Percentiles rank a stretch among this genome's conserved stretches.
Evolutionary conservation across 53 echinoderm and acorn worm genomes (phyloP).

Genomic region (Luidia sarsii): DNA sequence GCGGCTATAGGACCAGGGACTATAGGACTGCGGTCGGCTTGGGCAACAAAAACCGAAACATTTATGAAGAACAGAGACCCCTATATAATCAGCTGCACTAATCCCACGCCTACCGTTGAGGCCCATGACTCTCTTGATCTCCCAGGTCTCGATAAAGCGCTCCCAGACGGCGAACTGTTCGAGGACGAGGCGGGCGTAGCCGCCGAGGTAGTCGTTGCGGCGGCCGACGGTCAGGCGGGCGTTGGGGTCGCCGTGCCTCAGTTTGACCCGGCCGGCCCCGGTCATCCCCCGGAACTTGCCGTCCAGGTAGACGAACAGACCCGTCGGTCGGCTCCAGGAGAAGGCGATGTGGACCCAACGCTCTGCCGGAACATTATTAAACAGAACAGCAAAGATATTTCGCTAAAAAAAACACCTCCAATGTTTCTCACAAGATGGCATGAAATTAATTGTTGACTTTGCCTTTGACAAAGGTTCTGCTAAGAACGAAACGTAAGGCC

Average conservation of each 20-base stretch:
- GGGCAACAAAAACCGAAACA: too few species aligned
- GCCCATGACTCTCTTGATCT: slow-evolving; percentile 72
- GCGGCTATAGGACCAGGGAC: too few species aligned
- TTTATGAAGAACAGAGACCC: too few species aligned
- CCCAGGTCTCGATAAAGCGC: slow-evolving; percentile 74
- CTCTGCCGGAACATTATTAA: slow-evolving; percentile 21
- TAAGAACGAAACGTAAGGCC: too few species aligned
- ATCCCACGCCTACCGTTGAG: slow-evolving; percentile 73
- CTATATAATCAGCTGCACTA: too few species aligned
- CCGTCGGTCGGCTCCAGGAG: slow-evolving; percentile 63
- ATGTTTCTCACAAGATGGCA: too few species aligned
- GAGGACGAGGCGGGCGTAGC: slow-evolving; percentile 65
- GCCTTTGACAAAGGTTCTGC: too few species aligned
- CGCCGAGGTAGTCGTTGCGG: slow-evolving; percentile 88
- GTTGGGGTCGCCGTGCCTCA: slow-evolving; percentile 75
- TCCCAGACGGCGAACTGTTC: slow-evolving; percentile 83
- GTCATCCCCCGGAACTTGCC: slow-evolving; percentile 65
- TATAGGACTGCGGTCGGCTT: too few species aligned
- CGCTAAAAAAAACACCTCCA: too few species aligned
- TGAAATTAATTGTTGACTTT: too few species aligned
- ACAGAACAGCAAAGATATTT: too few species aligned
- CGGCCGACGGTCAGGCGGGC: slow-evolving; percentile 75
- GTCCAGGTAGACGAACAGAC: slow-evolving; percentile 74
- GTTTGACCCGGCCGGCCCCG: slow-evolving; percentile 52
- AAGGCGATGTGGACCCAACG: slow-evolving; percentile 80